phyloP scores from a whole-genome alignment of 2,113 vertebrate genomes.

The Connochaetes taurinus region DNA sequence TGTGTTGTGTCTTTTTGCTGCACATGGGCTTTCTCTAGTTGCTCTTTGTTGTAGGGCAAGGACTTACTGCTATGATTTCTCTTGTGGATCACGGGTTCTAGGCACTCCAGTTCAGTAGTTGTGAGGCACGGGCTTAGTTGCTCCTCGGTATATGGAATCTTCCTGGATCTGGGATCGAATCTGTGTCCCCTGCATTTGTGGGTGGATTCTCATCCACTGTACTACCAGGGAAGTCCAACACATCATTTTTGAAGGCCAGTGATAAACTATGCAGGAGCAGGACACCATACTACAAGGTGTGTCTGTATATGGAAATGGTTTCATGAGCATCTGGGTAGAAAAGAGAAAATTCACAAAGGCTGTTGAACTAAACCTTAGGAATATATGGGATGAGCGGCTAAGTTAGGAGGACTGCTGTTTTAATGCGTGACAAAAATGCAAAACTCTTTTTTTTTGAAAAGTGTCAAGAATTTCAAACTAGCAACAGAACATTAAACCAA shows the following conservation, averaged over 20 bases:
- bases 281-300: background rate
- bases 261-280: too few species aligned
- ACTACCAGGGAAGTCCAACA: background rate
- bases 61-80: background rate
- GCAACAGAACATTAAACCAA: background rate
- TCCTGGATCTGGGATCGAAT: background rate
- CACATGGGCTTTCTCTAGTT: background rate
- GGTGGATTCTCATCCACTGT: background rate
- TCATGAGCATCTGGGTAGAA: accelerated
- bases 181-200: background rate
- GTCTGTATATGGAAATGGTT: background rate
- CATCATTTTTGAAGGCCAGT: background rate
- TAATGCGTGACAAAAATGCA: background rate
- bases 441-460: background rate
- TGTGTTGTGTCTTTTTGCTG: background rate
- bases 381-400: background rate
- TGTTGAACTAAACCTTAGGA: background rate
- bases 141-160: background rate
- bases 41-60: accelerated
- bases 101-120: background rate
- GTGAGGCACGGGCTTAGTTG: background rate
- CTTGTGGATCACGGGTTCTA: background rate
- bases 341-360: background rate
- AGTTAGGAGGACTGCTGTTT: background rate
- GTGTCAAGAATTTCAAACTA: background rate